Conservation (phyloP, 2,113 vertebrate species). For the Thalassoma bifasciatum region DNA sequence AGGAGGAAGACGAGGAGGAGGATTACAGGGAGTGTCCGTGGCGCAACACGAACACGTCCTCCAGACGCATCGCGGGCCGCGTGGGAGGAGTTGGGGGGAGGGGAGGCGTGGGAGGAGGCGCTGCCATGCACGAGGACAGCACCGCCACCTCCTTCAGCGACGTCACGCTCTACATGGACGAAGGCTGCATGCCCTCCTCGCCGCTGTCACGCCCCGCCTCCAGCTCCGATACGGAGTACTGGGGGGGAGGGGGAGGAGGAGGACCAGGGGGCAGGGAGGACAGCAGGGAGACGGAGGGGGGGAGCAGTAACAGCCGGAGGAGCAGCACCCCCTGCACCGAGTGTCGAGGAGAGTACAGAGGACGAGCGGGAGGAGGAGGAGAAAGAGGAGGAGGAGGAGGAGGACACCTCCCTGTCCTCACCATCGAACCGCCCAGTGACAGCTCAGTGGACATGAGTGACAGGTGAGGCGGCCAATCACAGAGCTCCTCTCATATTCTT, state of each 20-base stretch:
- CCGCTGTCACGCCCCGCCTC: conserved; percentile 85
- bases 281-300: conserved; percentile 79
- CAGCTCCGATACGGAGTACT: conserved; percentile 86
- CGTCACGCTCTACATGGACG: conserved; percentile 91
- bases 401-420: conserved; percentile 89
- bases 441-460: conserved; percentile 95
- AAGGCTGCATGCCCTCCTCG: conserved; percentile 76
- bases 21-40: conserved; percentile 79
- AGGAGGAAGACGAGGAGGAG: conserved; percentile 71
- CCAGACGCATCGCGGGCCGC: conserved; percentile 60
- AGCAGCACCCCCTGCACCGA: conserved; percentile 89
- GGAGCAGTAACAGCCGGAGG: conserved; percentile 83
- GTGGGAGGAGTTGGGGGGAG: conserved; percentile 51
- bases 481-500: neutral
- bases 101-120: conserved; percentile 77
- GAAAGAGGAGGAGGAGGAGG: conserved; percentile 60
- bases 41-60: conserved; percentile 70
- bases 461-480: conserved; percentile 65
- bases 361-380: conserved; percentile 33
- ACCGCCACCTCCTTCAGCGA: conserved; percentile 92
- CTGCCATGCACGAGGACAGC: conserved; percentile 87
- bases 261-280: conserved; percentile 60
- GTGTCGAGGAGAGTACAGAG: conserved; percentile 88
- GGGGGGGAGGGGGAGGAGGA: conserved; percentile 67
- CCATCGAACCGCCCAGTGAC: conserved; percentile 93